Evolutionary conservation across 2,797 vertebrate genomes (phyloP), one percentile per base, ranked within the genome.

Genomic region (Rhabdophis nuchalis): DNA sequence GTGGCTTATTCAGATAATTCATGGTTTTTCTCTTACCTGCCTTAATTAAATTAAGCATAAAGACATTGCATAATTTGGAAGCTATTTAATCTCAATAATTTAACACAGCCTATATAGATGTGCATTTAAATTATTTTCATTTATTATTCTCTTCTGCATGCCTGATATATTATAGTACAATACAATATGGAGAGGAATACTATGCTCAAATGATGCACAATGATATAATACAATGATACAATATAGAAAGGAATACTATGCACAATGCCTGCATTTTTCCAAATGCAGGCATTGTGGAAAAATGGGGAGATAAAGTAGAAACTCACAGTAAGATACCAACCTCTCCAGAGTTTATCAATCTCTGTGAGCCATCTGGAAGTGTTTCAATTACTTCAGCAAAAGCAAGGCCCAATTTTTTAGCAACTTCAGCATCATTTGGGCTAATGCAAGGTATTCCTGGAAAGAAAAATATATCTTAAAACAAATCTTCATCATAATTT

Each of bases 391-490:
- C 98, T 6, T 97, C 95, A 32, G 92, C 95, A 97, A 98, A 99
- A 56, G 94, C 89, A 92, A 99, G 96, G 88, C 98, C 97, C 87
- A 99, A 95, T 88, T 96, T 96, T 89, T 89, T 96, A 87, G 99
- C 99, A 89, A 99, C 93, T 54, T 95, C 87, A 58, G 97, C 94
- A 94, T 99, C 98, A 94, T 98, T 98, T 77, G 96, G 94, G 93
- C 96, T 98, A 54, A 97, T 97, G 95, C 98, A 98, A 58, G 99
- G 99, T 93, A 99, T 98, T 94, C 98, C 99, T 99, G 93, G 87
- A 14, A 54, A 95, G 87, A 11, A 89, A 90, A 20, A 53, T 0
- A 18, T 32, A 5, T 72, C 87, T 85, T 61, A 11, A 29, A 29
- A 91, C 8, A 57, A 57, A 77, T n/a, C 85, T 58, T 46, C n/a